A percentile compares a stretch with the other conserved stretches of the same genome.
Conservation (phyloP, 2,888 invertebrate species). For the Amphipoea lucens region DNA sequence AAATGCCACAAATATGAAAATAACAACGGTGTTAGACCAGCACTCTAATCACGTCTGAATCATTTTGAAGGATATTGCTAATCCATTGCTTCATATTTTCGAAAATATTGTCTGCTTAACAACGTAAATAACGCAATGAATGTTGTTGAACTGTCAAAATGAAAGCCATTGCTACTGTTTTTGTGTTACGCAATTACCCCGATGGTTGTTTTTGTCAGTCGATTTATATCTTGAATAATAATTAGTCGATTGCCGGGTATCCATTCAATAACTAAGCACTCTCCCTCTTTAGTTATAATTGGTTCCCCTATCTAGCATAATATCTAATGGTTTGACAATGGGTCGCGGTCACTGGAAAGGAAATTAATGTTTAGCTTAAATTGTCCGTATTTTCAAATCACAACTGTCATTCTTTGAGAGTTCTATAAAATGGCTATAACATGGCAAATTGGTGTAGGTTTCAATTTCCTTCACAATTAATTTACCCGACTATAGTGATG, state of each 20-base stretch:
- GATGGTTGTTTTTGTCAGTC: neutral
- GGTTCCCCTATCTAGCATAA: neutral
- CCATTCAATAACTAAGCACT: conserved; percentile 6
- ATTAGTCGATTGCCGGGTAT: neutral
- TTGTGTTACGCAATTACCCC: too few relatives aligned
- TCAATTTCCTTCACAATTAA: neutral
- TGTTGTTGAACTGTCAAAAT: too few relatives aligned
- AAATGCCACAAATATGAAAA: neutral
- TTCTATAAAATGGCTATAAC: neutral
- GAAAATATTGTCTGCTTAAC: too few relatives aligned
- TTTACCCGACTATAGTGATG: too few relatives aligned
- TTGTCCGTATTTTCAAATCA: neutral
- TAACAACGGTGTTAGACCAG: too few relatives aligned
- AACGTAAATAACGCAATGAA: too few relatives aligned
- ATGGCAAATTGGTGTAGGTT: neutral
- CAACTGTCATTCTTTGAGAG: neutral
- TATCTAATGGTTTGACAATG: neutral
- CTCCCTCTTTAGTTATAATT: neutral
- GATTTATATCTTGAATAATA: neutral
- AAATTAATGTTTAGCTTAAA: neutral
- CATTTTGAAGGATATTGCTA: too few relatives aligned
- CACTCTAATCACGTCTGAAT: too few relatives aligned
- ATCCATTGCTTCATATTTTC: too few relatives aligned
- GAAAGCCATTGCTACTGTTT: too few relatives aligned
- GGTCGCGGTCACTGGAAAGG: neutral